These are phyloP conservation scores for Magallana gigas DNA, from an alignment of 1,140 invertebrate species.

Conservation along the genomic window DNA sequence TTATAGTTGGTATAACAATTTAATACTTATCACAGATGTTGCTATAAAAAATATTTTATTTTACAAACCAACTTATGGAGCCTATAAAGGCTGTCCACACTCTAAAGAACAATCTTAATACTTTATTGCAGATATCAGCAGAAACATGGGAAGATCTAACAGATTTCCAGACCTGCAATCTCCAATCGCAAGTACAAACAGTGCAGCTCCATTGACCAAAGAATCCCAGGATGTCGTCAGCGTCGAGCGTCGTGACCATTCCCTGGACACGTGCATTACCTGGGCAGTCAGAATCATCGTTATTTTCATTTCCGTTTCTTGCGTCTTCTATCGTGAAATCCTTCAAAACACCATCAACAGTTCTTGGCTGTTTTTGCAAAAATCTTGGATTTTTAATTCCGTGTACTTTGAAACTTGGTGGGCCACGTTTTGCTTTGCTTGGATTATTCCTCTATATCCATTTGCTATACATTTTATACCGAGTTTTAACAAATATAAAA, in stretches of 20 bases:
- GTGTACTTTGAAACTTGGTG: slow-evolving; percentile 74
- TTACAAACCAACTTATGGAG: background rate
- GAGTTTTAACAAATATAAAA: slow-evolving; percentile 67
- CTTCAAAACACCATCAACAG: slow-evolving; percentile 55
- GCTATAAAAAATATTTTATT: background rate
- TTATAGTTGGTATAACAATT: too few relatives aligned
- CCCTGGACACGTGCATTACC: background rate
- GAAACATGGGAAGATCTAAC: background rate
- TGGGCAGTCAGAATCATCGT: slow-evolving; percentile 2
- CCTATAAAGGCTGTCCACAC: background rate
- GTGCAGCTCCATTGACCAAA: background rate
- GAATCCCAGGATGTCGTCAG: background rate
- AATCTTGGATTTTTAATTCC: slow-evolving; percentile 62
- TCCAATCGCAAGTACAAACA: background rate
- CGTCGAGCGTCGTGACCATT: background rate
- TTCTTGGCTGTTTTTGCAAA: slow-evolving; percentile 50
- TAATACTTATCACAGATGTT: background rate
- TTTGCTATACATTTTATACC: slow-evolving; percentile 61
- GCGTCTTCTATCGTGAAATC: background rate
- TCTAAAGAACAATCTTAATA: too few relatives aligned
- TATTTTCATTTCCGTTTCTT: background rate
- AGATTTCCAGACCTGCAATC: background rate
- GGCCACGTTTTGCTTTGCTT: slow-evolving; percentile 65
- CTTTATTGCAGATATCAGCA: too few relatives aligned
- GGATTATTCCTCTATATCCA: slow-evolving; percentile 65